These are phyloP conservation scores for Steinernema scapterisci DNA, from an alignment of 2,888 invertebrate genomes.

Conservation along the genomic window DNA sequence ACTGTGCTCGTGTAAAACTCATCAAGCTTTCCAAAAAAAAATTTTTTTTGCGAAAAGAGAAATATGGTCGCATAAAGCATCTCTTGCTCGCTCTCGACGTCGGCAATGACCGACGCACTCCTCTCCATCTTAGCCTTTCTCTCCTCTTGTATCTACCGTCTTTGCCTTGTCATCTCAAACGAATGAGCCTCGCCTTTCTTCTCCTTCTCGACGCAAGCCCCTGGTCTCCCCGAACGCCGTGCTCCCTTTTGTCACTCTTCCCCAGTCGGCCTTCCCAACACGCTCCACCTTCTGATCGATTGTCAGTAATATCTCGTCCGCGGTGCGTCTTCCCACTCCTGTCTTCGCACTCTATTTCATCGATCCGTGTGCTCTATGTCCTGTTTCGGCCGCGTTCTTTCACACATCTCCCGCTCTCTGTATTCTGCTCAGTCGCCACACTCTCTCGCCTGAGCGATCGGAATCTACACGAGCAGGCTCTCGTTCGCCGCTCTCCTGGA, in stretches of 20 bases:
- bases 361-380: not conserved
- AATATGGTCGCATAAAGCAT: too few relatives aligned
- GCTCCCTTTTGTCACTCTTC: not conserved
- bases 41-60: too few relatives aligned
- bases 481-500: not conserved
- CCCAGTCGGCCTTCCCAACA: not conserved
- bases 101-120: too few relatives aligned
- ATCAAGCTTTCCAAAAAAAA: too few relatives aligned
- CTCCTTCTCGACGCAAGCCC: not conserved
- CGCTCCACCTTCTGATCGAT: constrained; percentile 6
- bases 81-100: too few relatives aligned
- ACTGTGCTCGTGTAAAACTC: too few relatives aligned
- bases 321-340: not conserved
- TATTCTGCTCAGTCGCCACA: not conserved
- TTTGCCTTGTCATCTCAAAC: not conserved
- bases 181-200: too few relatives aligned
- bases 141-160: not conserved
- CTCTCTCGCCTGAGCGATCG: not conserved
- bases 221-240: not conserved
- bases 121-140: not conserved
- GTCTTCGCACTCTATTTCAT: not conserved
- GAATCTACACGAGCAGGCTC: not conserved
- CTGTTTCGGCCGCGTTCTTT: not conserved
- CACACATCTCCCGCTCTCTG: not conserved
- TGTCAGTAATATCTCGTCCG: not conserved